Evolutionary conservation across 2,113 vertebrate genomes (phyloP).

Genomic region (Oceanodroma tethys): DNA sequence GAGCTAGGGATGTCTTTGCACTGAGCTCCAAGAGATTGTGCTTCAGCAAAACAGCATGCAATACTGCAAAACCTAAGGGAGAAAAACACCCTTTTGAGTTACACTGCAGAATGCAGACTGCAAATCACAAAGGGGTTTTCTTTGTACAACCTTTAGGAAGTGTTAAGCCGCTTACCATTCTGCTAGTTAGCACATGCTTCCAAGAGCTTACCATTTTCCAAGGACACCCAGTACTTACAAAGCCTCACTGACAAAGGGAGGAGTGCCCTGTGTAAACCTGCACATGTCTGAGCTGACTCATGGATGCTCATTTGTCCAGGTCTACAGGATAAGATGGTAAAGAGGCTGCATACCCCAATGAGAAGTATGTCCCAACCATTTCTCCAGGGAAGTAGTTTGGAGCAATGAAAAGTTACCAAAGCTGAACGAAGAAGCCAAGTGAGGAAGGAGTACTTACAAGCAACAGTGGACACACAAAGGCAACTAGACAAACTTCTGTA

Average conservation of each 20-base stretch:
- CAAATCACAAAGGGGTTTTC: not conserved
- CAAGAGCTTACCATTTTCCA: not conserved
- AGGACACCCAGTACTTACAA: not conserved
- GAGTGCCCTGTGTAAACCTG: accelerated
- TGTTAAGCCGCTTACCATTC: not conserved
- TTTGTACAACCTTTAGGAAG: not conserved
- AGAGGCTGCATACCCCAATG: not conserved
- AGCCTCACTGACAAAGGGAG: not conserved
- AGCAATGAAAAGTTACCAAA: not conserved
- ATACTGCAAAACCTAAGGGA: not conserved
- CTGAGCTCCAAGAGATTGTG: not conserved
- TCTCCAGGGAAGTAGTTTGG: not conserved
- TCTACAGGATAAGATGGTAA: not conserved
- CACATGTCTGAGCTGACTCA: accelerated
- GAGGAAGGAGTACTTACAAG: not conserved
- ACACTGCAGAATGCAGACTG: not conserved
- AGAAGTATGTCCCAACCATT: not conserved
- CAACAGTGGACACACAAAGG: not conserved
- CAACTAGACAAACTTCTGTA: not conserved
- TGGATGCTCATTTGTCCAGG: too few species aligned
- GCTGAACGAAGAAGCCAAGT: not conserved
- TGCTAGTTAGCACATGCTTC: not conserved
- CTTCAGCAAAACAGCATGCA: not conserved
- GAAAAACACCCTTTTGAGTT: not conserved
- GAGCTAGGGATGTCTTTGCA: not conserved